These are phyloP conservation scores for Oreochromis niloticus DNA, from an alignment of 2,113 vertebrate species.

Conservation along the genomic window DNA sequence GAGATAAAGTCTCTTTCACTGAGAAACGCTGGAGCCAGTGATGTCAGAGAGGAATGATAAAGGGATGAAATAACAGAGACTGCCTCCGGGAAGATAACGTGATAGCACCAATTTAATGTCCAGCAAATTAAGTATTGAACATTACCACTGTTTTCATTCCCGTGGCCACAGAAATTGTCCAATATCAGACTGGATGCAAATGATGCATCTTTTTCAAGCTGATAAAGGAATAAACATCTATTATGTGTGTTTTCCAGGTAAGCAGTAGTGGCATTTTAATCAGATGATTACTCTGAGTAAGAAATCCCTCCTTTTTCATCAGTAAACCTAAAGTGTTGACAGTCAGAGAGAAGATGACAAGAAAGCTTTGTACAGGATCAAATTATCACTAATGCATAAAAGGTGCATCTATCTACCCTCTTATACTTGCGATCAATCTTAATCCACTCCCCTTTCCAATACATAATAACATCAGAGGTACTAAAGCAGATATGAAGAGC, in stretches of 20 bases:
- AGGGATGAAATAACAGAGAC: conserved; percentile 25
- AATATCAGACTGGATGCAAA: neutral
- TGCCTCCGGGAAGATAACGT: neutral
- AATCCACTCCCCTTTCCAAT: neutral
- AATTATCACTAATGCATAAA: neutral
- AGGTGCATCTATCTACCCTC: neutral
- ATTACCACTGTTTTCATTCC: neutral
- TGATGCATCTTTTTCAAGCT: neutral
- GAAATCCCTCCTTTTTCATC: neutral
- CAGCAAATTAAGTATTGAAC: neutral
- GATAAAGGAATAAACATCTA: neutral
- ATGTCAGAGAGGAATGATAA: conserved; percentile 31
- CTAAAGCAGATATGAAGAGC: neutral
- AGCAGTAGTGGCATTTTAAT: neutral
- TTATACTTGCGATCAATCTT: neutral
- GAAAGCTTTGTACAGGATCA: neutral
- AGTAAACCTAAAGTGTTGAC: neutral
- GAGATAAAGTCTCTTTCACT: neutral
- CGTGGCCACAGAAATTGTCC: neutral
- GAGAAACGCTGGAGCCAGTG: conserved; percentile 3
- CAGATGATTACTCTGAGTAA: neutral
- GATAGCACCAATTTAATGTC: neutral
- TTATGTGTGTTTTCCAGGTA: neutral
- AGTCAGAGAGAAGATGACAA: neutral
- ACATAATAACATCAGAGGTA: neutral